Conservation (phyloP, 1,140 invertebrate species). For the Drosophila pallidifrons region DNA sequence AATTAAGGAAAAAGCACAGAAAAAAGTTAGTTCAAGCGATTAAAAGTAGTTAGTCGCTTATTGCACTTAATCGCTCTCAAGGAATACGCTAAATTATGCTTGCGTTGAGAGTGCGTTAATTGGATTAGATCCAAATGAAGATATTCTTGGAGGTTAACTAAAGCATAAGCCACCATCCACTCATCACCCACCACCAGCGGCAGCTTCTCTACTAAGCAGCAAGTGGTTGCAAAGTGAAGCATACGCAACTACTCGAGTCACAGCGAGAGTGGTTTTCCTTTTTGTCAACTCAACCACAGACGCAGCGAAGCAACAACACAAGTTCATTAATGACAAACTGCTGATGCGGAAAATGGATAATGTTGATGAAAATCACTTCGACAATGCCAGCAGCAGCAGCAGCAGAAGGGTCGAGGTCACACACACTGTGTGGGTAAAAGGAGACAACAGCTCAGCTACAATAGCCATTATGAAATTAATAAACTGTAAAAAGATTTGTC, state of each 20-base stretch:
- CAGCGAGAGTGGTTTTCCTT: constrained; percentile 11
- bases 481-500: constrained; percentile 66
- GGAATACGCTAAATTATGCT: neutral
- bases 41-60: neutral
- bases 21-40: neutral
- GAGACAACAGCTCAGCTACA: constrained; percentile 27
- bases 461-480: constrained; percentile 65
- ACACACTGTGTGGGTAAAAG: constrained; percentile 12
- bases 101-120: constrained; percentile 1
- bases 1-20: neutral
- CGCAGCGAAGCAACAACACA: constrained; percentile 37
- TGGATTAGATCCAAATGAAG: constrained; percentile 1
- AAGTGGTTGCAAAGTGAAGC: neutral
- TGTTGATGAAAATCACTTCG: constrained; percentile 22
- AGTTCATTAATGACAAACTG: constrained; percentile 69
- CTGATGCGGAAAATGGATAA: constrained; percentile 71
- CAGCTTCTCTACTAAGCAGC: neutral
- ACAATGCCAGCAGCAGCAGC: neutral
- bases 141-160: neutral
- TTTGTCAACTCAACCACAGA: constrained; percentile 55
- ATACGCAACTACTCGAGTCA: neutral
- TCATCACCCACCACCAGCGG: no score
- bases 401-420: neutral
- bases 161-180: no score
- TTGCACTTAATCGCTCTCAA: neutral